phyloP scores from a whole-genome alignment of 2,113 vertebrate species.

The Leptodactylus fuscus region DNA sequence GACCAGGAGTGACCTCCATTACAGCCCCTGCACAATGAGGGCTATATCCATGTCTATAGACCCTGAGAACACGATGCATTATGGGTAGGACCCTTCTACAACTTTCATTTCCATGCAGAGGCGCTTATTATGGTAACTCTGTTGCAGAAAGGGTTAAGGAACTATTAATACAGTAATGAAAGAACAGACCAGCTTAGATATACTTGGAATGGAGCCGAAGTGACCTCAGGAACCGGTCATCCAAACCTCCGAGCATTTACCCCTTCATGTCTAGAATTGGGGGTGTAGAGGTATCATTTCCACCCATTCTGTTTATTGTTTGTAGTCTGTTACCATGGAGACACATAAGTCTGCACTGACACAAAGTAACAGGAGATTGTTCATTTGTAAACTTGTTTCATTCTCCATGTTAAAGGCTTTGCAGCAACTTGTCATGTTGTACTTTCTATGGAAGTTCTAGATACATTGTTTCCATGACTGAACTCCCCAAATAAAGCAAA shows the following conservation, averaged over 20 bases:
- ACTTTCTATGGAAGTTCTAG: too few species aligned
- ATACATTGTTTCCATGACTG: too few species aligned
- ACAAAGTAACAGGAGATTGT: too few species aligned
- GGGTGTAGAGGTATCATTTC: conserved; percentile 1
- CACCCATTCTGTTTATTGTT: conserved; percentile 7
- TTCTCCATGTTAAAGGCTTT: too few species aligned
- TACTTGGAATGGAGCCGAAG: conserved; percentile 41
- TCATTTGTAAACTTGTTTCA: too few species aligned
- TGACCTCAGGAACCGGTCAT: conserved; percentile 45
- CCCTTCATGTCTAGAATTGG: conserved; percentile 39
- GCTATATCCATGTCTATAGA: too few species aligned
- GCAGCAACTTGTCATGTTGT: too few species aligned
- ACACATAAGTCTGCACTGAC: background rate
- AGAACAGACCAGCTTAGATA: conserved; percentile 25
- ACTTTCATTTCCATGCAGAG: background rate
- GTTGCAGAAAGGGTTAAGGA: conserved; percentile 26
- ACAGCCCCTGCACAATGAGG: too few species aligned
- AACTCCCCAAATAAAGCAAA: too few species aligned
- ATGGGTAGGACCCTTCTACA: background rate
- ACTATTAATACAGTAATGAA: conserved; percentile 51
- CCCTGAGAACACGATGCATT: too few species aligned
- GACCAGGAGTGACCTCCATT: too few species aligned
- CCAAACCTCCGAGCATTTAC: conserved; percentile 16
- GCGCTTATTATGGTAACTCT: background rate
- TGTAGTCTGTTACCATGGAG: background rate